phyloP scores from a whole-genome alignment of 2,888 invertebrate species.

The Eurytoma californica region DNA sequence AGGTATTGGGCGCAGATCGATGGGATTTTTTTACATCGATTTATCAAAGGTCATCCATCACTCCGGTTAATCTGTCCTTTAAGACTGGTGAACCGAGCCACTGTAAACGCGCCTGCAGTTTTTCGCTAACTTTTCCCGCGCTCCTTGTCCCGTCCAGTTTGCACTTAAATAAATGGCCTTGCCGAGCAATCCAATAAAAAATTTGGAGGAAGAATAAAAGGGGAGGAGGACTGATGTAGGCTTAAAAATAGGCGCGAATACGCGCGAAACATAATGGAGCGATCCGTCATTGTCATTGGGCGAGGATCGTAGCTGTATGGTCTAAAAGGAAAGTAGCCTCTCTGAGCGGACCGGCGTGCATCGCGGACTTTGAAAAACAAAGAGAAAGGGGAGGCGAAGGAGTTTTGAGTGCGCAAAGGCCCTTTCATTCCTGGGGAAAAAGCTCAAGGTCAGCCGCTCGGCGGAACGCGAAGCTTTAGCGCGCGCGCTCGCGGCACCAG shows the following conservation, averaged over 20 bases:
- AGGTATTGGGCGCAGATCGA: constrained; percentile 7
- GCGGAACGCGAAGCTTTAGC: constrained; percentile 1
- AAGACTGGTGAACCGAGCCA: constrained; percentile 19
- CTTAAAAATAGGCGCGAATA: constrained; percentile 24
- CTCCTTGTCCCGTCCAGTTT: constrained; percentile 34
- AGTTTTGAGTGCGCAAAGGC: constrained; percentile 2
- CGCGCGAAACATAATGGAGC: constrained; percentile 55
- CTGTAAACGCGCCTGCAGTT: neutral
- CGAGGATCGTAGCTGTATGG: constrained; percentile 10
- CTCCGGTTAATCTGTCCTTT: constrained; percentile 38
- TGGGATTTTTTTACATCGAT: constrained; percentile 34
- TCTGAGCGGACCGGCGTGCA: neutral
- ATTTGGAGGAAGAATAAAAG: neutral
- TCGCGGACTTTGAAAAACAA: constrained; percentile 22
- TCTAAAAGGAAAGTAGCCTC: constrained; percentile 8
- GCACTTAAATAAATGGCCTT: constrained; percentile 31
- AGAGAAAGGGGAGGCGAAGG: neutral
- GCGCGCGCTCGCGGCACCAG: neutral
- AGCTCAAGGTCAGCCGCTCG: constrained; percentile 66
- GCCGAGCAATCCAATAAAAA: constrained; percentile 13
- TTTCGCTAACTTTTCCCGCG: constrained; percentile 10
- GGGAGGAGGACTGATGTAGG: neutral
- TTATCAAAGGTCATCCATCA: constrained; percentile 50
- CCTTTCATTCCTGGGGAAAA: constrained; percentile 57
- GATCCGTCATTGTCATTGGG: constrained; percentile 60